Percentiles rank a stretch among this genome's conserved stretches.
These are phyloP conservation scores for Gobiocypris rarus DNA, from an alignment of 2,113 vertebrate species.

Conservation along the genomic window DNA sequence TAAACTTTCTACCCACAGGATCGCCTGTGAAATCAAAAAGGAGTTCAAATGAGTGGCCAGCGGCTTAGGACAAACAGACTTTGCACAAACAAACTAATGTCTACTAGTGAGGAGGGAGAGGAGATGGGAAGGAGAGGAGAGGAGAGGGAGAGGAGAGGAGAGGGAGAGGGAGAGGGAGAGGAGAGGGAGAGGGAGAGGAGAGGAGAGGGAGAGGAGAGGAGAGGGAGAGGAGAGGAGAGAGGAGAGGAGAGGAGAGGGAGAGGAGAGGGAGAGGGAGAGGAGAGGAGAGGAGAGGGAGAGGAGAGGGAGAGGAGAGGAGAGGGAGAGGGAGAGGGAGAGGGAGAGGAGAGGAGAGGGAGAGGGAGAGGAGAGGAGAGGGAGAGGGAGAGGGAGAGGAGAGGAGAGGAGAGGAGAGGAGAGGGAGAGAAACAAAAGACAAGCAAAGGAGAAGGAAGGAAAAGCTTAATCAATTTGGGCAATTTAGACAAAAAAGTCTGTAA, in stretches of 20 bases:
- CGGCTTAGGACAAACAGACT: conserved; percentile 11
- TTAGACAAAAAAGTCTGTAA: not conserved
- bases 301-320: not conserved
- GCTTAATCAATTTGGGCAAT: not conserved
- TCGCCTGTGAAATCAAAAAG: conserved; percentile 65
- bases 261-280: too few species aligned
- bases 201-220: too few species aligned
- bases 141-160: too few species aligned
- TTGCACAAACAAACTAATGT: conserved; percentile 49
- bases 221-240: too few species aligned
- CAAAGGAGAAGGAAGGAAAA: conserved; percentile 25
- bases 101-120: not conserved
- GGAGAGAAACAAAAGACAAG: not conserved
- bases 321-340: not conserved
- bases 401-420: too few species aligned
- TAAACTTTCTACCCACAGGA: conserved; percentile 62
- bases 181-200: too few species aligned
- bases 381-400: too few species aligned
- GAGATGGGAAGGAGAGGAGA: too few species aligned
- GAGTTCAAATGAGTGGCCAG: conserved; percentile 47
- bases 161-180: not conserved
- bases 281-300: too few species aligned
- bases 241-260: too few species aligned
- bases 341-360: too few species aligned
- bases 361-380: too few species aligned